Conservation (phyloP, 2,888 invertebrate species). For the Cartodere bifasciata region DNA sequence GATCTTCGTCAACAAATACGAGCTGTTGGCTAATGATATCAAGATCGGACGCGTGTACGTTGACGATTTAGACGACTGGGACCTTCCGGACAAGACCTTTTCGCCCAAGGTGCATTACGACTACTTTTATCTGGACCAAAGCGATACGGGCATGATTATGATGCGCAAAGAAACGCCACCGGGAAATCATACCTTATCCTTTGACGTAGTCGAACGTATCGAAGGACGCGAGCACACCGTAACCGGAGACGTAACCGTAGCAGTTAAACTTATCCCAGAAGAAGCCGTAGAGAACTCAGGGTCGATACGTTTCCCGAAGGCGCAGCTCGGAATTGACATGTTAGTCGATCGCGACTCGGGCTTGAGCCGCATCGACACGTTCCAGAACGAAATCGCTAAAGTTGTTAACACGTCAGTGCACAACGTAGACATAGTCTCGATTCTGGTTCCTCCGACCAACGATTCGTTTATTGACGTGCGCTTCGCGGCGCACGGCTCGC, state of each 20-base stretch:
- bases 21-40: slow-evolving; percentile 65
- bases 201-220: slow-evolving; percentile 59
- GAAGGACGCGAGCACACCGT: slow-evolving; percentile 51
- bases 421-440: slow-evolving; percentile 90
- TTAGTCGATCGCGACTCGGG: too few relatives aligned
- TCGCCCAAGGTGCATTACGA: slow-evolving; percentile 50
- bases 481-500: slow-evolving; percentile 88
- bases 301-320: slow-evolving; percentile 81
- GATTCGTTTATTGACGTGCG: slow-evolving; percentile 68
- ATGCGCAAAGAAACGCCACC: slow-evolving; percentile 65
- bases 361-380: slow-evolving; percentile 57
- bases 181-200: slow-evolving; percentile 63
- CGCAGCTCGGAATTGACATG: too few relatives aligned
- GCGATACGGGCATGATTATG: slow-evolving; percentile 73
- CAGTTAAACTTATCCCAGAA: slow-evolving; percentile 76
- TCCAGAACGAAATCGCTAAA: slow-evolving; percentile 46
- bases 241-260: slow-evolving; percentile 73
- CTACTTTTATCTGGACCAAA: slow-evolving; percentile 57
- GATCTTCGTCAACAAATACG: slow-evolving; percentile 91
- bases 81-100: slow-evolving; percentile 82
- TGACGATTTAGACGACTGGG: slow-evolving; percentile 94
- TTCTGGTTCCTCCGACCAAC: slow-evolving; percentile 54
- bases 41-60: slow-evolving; percentile 89
- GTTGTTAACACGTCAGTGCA: slow-evolving; percentile 65
- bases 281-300: slow-evolving; percentile 89